A percentile compares a stretch with the other conserved stretches of the same genome.
phyloP scores from a whole-genome alignment of 2,113 vertebrate genomes.

The Pedionomus torquatus region DNA sequence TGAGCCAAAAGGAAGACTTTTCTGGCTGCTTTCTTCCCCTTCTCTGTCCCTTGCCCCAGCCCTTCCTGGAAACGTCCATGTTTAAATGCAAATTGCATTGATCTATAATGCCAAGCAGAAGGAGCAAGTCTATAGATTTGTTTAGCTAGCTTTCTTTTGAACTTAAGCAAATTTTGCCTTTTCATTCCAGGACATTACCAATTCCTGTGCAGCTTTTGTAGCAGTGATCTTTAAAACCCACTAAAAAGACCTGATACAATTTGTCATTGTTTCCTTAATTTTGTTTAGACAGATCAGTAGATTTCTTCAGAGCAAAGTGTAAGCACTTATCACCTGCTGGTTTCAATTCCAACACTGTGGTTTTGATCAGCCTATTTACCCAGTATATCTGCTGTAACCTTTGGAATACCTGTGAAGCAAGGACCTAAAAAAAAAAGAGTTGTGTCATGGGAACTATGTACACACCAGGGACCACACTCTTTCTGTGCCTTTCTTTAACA shows the following conservation, averaged over 20 bases:
- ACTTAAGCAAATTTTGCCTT: not conserved
- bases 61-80: not conserved
- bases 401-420: not conserved
- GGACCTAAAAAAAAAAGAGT: not conserved
- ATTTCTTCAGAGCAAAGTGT: not conserved
- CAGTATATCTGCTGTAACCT: not conserved
- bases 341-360: not conserved
- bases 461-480: not conserved
- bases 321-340: not conserved
- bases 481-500: not conserved
- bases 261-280: not conserved
- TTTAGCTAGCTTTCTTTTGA: not conserved
- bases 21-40: not conserved
- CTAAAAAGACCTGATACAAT: not conserved
- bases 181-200: not conserved
- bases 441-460: not conserved
- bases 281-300: not conserved
- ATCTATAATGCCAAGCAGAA: not conserved
- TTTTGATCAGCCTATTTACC: slow-evolving; percentile 8
- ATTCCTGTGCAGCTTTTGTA: not conserved
- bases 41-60: not conserved
- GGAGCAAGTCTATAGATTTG: not conserved
- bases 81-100: not conserved
- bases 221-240: not conserved
- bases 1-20: not conserved